phyloP scores from a whole-genome alignment of 2,797 vertebrate species.

The Schizopygopsis pylzovi region DNA sequence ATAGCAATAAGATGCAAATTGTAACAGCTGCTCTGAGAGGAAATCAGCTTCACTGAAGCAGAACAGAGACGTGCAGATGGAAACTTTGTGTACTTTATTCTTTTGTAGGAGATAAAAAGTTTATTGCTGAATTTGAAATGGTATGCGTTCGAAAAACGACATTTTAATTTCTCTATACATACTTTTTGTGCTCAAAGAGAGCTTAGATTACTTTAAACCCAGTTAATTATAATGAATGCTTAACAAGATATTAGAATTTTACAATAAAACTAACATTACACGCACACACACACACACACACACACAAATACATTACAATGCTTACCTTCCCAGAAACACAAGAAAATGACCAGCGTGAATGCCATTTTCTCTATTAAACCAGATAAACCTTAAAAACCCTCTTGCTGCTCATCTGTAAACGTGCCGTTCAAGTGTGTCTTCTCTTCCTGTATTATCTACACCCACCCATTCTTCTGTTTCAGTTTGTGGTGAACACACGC shows the following conservation, averaged over 20 bases:
- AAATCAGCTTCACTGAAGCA: conserved; percentile 74
- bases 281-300: not conserved
- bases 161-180: not conserved
- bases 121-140: not conserved
- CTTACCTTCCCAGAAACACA: conserved; percentile 55
- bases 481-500: conserved; percentile 4
- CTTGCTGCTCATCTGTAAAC: not conserved
- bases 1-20: not conserved
- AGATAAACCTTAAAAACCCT: conserved; percentile 1
- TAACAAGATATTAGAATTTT: not conserved
- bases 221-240: not conserved
- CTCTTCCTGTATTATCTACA: not conserved
- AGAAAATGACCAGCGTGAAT: conserved; percentile 28
- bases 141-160: not conserved
- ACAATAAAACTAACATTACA: not conserved
- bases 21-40: conserved; percentile 69
- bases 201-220: not conserved
- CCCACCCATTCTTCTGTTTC: conserved; percentile 28
- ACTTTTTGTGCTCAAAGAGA: not conserved
- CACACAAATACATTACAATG: not conserved
- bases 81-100: not conserved
- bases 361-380: conserved; percentile 38
- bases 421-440: not conserved
- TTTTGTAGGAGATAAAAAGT: not conserved
- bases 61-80: conserved; percentile 53